phyloP scores from a whole-genome alignment of 2,113 vertebrate genomes.

The Romanogobio albipinnatus region DNA sequence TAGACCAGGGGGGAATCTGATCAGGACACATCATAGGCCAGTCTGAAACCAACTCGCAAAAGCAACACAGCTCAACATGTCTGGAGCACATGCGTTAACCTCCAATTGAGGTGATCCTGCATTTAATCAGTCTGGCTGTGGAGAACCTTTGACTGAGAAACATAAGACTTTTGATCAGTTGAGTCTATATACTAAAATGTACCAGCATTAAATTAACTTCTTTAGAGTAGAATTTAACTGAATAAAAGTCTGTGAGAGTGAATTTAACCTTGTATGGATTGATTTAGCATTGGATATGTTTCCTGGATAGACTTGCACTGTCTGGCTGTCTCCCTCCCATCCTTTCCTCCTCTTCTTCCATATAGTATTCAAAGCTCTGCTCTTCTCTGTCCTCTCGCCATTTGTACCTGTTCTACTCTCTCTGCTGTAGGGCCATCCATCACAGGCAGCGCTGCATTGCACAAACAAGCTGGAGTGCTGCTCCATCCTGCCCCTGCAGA shows the following conservation, averaged over 20 bases:
- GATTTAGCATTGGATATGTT: constrained; percentile 6
- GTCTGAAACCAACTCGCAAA: neutral
- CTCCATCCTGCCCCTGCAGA: constrained; percentile 45
- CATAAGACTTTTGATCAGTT: constrained; percentile 37
- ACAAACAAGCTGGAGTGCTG: constrained; percentile 44
- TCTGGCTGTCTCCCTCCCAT: neutral
- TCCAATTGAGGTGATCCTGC: constrained; percentile 26
- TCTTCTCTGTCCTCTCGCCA: neutral
- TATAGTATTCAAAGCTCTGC: neutral
- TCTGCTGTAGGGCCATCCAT: constrained; percentile 52
- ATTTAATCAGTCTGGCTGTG: constrained; percentile 43
- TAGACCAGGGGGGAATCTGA: neutral
- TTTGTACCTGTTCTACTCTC: constrained; percentile 45
- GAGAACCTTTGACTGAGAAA: constrained; percentile 36
- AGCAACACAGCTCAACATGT: constrained; percentile 20
- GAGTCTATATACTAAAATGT: constrained; percentile 41
- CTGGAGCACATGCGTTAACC: constrained; percentile 17
- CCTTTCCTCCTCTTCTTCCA: neutral
- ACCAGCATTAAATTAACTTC: constrained; percentile 36
- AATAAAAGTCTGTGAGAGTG: constrained; percentile 37
- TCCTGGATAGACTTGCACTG: constrained; percentile 24
- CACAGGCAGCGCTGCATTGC: constrained; percentile 47
- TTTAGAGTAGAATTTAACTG: constrained; percentile 40
- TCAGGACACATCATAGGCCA: neutral
- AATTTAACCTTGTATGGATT: constrained; percentile 36